Base-by-base conservation (phyloP, 2,113 vertebrate species). In the Eptatretus burgeri region DNA sequence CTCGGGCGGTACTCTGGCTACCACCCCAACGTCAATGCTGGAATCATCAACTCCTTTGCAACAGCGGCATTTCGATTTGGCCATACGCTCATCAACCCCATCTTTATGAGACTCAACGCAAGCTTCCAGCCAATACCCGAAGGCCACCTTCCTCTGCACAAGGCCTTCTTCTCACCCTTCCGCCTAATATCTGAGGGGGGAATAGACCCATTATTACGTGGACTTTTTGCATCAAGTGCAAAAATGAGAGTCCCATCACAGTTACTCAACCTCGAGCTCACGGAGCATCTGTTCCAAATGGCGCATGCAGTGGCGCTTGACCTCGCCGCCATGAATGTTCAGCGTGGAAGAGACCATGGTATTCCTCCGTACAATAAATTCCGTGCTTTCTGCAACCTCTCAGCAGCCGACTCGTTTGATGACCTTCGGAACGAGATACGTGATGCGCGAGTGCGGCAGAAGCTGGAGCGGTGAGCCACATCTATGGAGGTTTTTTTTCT, bases 1-100 rank as follows among this genome's bases (percentile, higher is more conserved):
- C 51, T 66, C 11, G 51, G 62, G 51, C 49, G 17, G 14, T 66
- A 66, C 49, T 19, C 50, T 11, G 14, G 51, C 62, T 66, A 66
- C 19, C 27, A 66, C 62, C 65, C 65, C 50, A 63, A 62, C 51
- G 50, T 66, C 50, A 66, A 66, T 52, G 50, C 56, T 1, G 65
- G 18, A 5, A 66, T 66, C 19, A 63, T 66, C 18, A 66, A 66
- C 17, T 13, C 65, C 52, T 66, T 66, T 19, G 65, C 65, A 50
- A 66, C 65, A 63, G 65, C 65, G 18, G 65, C 65, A 14, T 66
- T 66, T 52, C 65, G 65, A n/a, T 66, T 66, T 52, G 65, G 65
- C 49, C 65, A 66, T 13, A 66, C 65, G 49, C 17, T 66, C 50
- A 66, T 66, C 14, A 66, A 66, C 49, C 65, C 65, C 16, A 52